Evolutionary conservation across 2,797 vertebrate species (phyloP), one percentile per base, ranked within the genome.

Genomic region (Kryptolebias ocellatus): DNA sequence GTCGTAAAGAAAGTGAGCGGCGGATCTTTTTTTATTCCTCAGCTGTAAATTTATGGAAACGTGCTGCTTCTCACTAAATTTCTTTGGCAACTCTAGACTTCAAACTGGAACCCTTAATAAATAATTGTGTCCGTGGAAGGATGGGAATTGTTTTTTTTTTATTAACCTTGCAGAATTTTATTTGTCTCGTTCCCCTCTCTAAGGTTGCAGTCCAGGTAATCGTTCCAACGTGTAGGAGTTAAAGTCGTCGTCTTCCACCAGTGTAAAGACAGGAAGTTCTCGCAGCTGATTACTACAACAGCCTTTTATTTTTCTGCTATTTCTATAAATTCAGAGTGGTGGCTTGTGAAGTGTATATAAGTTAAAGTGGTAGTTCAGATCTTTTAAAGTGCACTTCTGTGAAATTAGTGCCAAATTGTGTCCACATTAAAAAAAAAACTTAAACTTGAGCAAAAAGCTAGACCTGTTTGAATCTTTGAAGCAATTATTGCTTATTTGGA

Each of bases 101-200:
- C 4, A 17, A 64, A 73, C 72, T 80, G 60, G 67, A 85, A 74
- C 31, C 59, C 64, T 73, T 72, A 78, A 85, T 79, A 71, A 68
- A 59, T 76, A 0, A 81, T 60, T 78, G 49, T 72, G 51, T 70
- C 53, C 44, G 9, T 42, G 42, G 47, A 46, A 73, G 65, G 70
- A 79, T 70, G 59, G 77, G 44, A 60, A 45, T 24, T 24, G 20
- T 24, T 53, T 45, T 76, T 80, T 76, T 70, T 68, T 72, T 20
- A 58, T 53, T 64, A 53, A 47, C 12, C 52, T 12, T 65, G 63
- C 31, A 66, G 67, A 73, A 66, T 63, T 66, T 77, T 64, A 64
- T 57, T 74, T 61, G 51, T 9, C 42, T 62, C n/a, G 7, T 55
- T 75, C 67, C 2, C 5, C 1, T 66, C 60, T 69, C 24, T 1